Evolutionary conservation across 1,140 invertebrate genomes (phyloP).

Genomic region (Trissolcus basalis): DNA sequence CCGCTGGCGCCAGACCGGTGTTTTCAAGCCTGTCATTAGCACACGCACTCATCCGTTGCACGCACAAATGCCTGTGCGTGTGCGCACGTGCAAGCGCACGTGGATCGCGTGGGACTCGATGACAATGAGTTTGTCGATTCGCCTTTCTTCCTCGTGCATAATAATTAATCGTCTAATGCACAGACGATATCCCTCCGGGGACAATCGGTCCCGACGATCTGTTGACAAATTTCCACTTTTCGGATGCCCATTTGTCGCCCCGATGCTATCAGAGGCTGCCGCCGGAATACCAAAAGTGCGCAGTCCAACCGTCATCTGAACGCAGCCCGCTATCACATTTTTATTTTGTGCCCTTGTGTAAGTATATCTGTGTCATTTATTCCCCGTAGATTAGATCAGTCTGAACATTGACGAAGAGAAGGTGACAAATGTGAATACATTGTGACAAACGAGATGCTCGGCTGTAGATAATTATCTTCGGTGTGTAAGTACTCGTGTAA

Average conservation of each 20-base stretch:
- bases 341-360: neutral
- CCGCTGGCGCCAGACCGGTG: slow-evolving; percentile 67
- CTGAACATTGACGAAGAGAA: neutral
- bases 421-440: neutral
- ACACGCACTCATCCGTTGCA: slow-evolving; percentile 71
- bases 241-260: neutral
- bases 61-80: slow-evolving; percentile 64
- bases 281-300: neutral
- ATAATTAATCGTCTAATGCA: slow-evolving; percentile 37
- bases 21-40: slow-evolving; percentile 70
- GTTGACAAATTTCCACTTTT: slow-evolving; percentile 19
- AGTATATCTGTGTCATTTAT: slow-evolving; percentile 2
- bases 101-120: slow-evolving; percentile 65
- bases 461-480: too few relatives aligned
- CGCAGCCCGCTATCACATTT: neutral
- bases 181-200: slow-evolving; percentile 8
- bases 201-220: slow-evolving; percentile 15
- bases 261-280: neutral
- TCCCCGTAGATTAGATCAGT: neutral
- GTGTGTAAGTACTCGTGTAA: too few relatives aligned
- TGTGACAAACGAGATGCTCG: neutral
- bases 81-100: slow-evolving; percentile 66
- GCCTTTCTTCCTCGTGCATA: slow-evolving; percentile 16
- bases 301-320: too few relatives aligned
- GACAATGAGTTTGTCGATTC: slow-evolving; percentile 54